Conservation (phyloP, 1,140 invertebrate genomes). For the Heliconius hewitsoni region DNA sequence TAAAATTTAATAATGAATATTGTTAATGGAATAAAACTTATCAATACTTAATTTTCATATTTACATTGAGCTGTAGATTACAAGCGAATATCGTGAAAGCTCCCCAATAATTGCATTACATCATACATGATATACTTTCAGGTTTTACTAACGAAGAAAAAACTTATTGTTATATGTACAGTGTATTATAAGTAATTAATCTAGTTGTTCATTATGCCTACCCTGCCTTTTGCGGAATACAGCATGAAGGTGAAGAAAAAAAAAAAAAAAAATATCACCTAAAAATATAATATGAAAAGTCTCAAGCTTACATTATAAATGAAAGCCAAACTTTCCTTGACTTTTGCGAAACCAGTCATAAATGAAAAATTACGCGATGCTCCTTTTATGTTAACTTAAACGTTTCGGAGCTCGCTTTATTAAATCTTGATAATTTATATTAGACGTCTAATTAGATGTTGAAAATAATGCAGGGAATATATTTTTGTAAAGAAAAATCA, state of each 20-base stretch:
- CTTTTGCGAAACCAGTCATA: not conserved
- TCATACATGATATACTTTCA: not conserved
- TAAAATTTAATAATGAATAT: too few relatives aligned
- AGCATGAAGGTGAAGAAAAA: too few relatives aligned
- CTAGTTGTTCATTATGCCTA: not conserved
- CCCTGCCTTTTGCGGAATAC: too few relatives aligned
- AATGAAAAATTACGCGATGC: not conserved
- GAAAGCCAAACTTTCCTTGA: not conserved
- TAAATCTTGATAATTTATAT: slow-evolving; percentile 1
- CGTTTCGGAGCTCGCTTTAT: not conserved
- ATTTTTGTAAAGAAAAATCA: not conserved
- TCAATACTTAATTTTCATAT: too few relatives aligned
- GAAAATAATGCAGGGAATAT: not conserved
- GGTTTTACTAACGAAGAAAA: not conserved
- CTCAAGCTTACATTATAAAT: not conserved
- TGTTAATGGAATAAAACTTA: too few relatives aligned
- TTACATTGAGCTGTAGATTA: too few relatives aligned
- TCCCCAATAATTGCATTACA: not conserved
- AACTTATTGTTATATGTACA: not conserved
- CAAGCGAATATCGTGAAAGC: not conserved
- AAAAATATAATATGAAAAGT: too few relatives aligned
- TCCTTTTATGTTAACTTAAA: slow-evolving; percentile 1
- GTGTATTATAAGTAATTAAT: not conserved
- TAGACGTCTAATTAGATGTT: not conserved
- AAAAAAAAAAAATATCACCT: too few relatives aligned